phyloP scores from a whole-genome alignment of 2,888 invertebrate species.

The Pteria penguin region DNA sequence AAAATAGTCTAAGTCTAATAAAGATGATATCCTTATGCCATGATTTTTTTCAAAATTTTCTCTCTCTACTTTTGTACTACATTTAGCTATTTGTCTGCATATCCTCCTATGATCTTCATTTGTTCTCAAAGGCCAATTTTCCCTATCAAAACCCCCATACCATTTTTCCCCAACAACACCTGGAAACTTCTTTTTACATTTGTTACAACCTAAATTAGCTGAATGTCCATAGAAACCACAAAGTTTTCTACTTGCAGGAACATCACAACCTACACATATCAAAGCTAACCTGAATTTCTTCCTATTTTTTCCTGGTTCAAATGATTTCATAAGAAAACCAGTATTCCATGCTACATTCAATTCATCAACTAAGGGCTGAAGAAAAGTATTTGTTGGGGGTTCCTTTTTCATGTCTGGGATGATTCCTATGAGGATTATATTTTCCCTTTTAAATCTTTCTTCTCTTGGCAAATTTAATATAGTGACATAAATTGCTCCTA shows the following conservation, averaged over 20 bases:
- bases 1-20: conserved; percentile 30
- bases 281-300: conserved; percentile 10
- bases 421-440: conserved; percentile 21
- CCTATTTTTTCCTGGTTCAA: background rate
- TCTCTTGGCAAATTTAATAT: conserved; percentile 32
- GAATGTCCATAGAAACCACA: conserved; percentile 21
- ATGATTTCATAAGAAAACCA: conserved; percentile 17
- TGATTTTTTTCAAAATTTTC: background rate
- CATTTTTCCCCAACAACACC: conserved; percentile 18
- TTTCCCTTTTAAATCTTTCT: conserved; percentile 24
- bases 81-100: conserved; percentile 4
- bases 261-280: conserved; percentile 13
- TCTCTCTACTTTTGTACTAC: too few relatives aligned
- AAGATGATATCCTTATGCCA: conserved; percentile 25
- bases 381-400: conserved; percentile 26
- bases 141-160: conserved; percentile 17
- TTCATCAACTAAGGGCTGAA: conserved; percentile 9
- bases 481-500: conserved; percentile 17
- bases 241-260: too few relatives aligned
- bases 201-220: conserved; percentile 30
- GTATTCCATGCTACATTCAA: conserved; percentile 8
- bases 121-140: background rate
- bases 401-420: too few relatives aligned
- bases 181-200: conserved; percentile 28
- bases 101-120: conserved; percentile 6